Base-by-base conservation (phyloP, 2,113 vertebrate species). In the Mesocricetus auratus region DNA sequence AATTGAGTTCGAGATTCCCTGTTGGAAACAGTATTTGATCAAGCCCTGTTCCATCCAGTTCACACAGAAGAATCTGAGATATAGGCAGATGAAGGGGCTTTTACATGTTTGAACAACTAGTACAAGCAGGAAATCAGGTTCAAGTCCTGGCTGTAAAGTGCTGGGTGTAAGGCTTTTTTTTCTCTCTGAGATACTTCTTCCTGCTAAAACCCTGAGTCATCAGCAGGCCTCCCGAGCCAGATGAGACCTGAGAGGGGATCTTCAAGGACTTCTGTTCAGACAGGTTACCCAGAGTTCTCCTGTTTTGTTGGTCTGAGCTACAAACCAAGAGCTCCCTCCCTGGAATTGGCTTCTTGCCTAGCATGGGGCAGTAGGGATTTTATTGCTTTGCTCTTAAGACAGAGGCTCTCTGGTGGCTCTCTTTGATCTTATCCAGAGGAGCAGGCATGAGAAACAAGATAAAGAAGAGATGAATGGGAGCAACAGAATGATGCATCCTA, bases 401-500 rank as follows among this genome's bases (percentile, higher is more conserved):
- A 45, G 21, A 68, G 53, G 9, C 36, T 15, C 47, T 71, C 24
- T 31, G 4, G 1, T 33, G 31, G 0, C 10, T 9, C 1, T 42
- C 36, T 73, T 0, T 21, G 42, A 56, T 62, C 36, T 31, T 50
- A 39, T 39, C 36, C 31, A 42, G 15, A 47, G 10, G 31, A 93
- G 71, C 13, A 22, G 5, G 2, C 7, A 33, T 45, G 0, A 86
- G 74, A 81, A 92, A 22, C 29, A 12, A 86, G 64, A 31, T 24
- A 53, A 66, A 4, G 15, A 16, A 36, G 10, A 69, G 47, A 13
- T n/a, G 7, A 77, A 50, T 4, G 19, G 9, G 6, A 29, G 13
- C 0, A 24, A 45, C 47, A 0, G 1, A 79, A 5, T 0, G 29
- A 77, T 62, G 21, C 2, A 10, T 21, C 26, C 66, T 31, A 17